phyloP scores from a whole-genome alignment of 2,113 vertebrate species.

The Oriolus oriolus region DNA sequence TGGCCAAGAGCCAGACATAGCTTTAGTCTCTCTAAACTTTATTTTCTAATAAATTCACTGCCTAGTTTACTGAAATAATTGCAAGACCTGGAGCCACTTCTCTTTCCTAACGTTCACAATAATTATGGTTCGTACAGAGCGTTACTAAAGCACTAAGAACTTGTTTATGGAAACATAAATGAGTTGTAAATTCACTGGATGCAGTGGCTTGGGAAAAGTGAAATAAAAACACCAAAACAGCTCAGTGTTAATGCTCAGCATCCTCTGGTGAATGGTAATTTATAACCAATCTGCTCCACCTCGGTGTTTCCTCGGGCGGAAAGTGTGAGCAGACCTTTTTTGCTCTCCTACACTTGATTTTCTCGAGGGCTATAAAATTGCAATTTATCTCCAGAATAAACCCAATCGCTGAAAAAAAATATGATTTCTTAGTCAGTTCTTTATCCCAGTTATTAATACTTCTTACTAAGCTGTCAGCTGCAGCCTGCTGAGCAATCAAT shows the following conservation, averaged over 20 bases:
- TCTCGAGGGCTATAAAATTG: background rate
- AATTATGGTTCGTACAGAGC: background rate
- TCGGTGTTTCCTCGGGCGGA: background rate
- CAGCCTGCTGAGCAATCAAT: slow-evolving; percentile 28
- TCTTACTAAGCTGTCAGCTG: slow-evolving; percentile 1
- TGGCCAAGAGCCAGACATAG: background rate
- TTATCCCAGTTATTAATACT: background rate
- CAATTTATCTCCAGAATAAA: background rate
- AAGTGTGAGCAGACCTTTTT: background rate
- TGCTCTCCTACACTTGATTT: background rate
- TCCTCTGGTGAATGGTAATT: background rate
- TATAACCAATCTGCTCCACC: background rate
- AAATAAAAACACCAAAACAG: background rate
- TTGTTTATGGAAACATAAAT: background rate
- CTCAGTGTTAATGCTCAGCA: background rate
- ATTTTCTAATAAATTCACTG: background rate
- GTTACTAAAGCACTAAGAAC: background rate
- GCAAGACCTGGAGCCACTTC: background rate
- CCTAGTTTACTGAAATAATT: background rate
- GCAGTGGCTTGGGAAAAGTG: background rate
- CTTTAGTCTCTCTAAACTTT: background rate
- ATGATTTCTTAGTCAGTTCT: background rate
- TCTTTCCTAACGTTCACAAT: background rate
- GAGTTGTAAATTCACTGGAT: background rate
- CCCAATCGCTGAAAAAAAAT: background rate